Evolutionary conservation across 2,797 vertebrate species (phyloP).

Genomic region (Salarias fasciatus): DNA sequence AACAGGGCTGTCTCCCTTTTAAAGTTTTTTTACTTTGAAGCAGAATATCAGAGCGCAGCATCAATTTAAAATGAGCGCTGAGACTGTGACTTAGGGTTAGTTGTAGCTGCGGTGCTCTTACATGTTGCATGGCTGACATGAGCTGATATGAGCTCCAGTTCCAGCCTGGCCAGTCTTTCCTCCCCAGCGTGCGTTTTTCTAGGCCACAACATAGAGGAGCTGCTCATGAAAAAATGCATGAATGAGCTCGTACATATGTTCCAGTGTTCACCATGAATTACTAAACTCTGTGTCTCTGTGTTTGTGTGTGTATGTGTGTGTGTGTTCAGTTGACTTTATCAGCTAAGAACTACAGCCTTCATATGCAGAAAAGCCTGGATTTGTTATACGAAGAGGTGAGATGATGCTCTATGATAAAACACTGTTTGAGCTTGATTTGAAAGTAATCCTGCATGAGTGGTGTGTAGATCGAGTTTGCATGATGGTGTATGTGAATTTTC

Average conservation of each 20-base stretch:
- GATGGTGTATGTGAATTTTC: too few species aligned
- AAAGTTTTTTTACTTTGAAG: constrained; percentile 62
- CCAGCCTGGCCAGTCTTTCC: constrained; percentile 3
- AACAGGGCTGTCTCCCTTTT: constrained; percentile 42
- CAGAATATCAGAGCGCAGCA: constrained; percentile 62
- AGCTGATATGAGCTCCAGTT: constrained; percentile 5
- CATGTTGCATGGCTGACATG: constrained; percentile 45
- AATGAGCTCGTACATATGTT: constrained; percentile 1
- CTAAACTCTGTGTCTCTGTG: constrained; percentile 15
- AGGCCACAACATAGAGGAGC: neutral
- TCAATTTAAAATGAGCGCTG: constrained; percentile 61
- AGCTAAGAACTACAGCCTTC: constrained; percentile 78
- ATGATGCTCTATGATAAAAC: neutral
- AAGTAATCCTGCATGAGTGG: too few species aligned
- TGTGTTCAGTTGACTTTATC: constrained; percentile 79
- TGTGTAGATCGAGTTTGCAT: too few species aligned
- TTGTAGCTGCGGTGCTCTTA: constrained; percentile 27
- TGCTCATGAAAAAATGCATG: neutral
- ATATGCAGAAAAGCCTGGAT: constrained; percentile 86
- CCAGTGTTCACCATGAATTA: neutral
- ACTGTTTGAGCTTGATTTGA: too few species aligned
- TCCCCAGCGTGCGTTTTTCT: constrained; percentile 9
- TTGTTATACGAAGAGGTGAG: constrained; percentile 88
- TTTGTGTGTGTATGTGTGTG: neutral
- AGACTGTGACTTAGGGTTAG: constrained; percentile 41